phyloP scores from a whole-genome alignment of 2,888 invertebrate species.

The Parnassius orleans region DNA sequence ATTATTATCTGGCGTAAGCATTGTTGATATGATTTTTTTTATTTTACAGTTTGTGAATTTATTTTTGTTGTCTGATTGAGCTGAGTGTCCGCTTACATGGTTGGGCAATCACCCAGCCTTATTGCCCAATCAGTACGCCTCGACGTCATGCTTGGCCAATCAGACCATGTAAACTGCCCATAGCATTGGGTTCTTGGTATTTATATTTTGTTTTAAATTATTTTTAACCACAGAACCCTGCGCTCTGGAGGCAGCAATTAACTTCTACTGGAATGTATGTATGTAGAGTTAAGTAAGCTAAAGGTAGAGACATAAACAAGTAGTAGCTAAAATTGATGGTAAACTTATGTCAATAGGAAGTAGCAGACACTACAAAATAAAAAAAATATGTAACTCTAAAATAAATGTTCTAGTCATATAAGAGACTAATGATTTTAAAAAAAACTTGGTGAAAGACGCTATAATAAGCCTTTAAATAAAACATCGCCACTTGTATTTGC shows the following conservation, averaged over 20 bases:
- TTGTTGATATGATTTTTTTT: slow-evolving; percentile 29
- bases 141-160: slow-evolving; percentile 64
- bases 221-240: slow-evolving; percentile 50
- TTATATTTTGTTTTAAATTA: slow-evolving; percentile 40
- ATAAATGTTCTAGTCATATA: slow-evolving; percentile 73
- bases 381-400: slow-evolving; percentile 59
- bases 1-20: slow-evolving; percentile 32
- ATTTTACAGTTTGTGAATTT: slow-evolving; percentile 39
- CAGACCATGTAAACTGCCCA: slow-evolving; percentile 60
- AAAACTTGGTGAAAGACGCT: slow-evolving; percentile 80
- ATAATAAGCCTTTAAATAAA: slow-evolving; percentile 74
- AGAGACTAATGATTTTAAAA: slow-evolving; percentile 63
- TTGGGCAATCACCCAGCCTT: slow-evolving; percentile 88
- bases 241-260: slow-evolving; percentile 52
- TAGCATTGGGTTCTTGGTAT: slow-evolving; percentile 53
- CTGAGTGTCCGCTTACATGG: slow-evolving; percentile 81
- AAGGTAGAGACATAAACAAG: slow-evolving; percentile 61
- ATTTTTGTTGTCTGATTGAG: slow-evolving; percentile 55
- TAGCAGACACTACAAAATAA: slow-evolving; percentile 67
- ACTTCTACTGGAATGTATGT: slow-evolving; percentile 73
- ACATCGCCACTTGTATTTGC: slow-evolving; percentile 70
- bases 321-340: slow-evolving; percentile 76
- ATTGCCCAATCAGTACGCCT: slow-evolving; percentile 84
- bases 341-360: slow-evolving; percentile 79
- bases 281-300: slow-evolving; percentile 78